Conservation (phyloP, 1,140 invertebrate species). For the Drosophila mojavensis region DNA sequence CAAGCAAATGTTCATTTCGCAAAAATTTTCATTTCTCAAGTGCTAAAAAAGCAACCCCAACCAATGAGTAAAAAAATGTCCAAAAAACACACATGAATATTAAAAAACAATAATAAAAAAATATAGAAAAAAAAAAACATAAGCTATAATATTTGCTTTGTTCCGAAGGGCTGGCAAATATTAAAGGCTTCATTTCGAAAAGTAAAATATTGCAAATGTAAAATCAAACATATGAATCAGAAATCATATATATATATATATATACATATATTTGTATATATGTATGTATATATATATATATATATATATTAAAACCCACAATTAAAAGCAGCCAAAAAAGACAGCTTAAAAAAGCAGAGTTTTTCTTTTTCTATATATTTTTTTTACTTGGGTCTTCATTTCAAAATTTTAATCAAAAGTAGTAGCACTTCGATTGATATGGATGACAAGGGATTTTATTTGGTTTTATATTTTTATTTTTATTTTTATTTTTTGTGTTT, state of each 20-base stretch:
- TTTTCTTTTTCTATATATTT: not conserved
- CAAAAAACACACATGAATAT: conserved; percentile 41
- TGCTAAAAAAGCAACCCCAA: conserved; percentile 50
- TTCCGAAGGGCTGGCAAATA: conserved; percentile 66
- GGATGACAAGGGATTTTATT: conserved; percentile 53
- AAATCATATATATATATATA: not conserved
- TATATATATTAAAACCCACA: conserved; percentile 73
- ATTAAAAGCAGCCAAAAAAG: conserved; percentile 58
- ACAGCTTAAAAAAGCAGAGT: conserved; percentile 6
- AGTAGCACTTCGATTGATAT: conserved; percentile 80
- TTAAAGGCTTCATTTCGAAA: conserved; percentile 76
- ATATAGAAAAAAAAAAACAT: conserved; percentile 48
- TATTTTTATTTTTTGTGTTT: conserved; percentile 15
- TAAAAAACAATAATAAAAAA: conserved; percentile 63
- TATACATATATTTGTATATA: conserved; percentile 33
- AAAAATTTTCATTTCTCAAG: conserved; percentile 80
- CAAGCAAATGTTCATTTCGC: conserved; percentile 75
- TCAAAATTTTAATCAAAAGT: conserved; percentile 81
- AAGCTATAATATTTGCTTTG: conserved; percentile 68
- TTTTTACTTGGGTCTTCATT: conserved; percentile 28
- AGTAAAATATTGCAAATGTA: conserved; percentile 30
- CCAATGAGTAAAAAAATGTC: not conserved
- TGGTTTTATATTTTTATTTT: conserved; percentile 30
- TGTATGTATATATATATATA: not conserved
- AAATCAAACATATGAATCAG: conserved; percentile 62